Conservation (phyloP, 2,113 vertebrate genomes). For the Chamaea fasciata region DNA sequence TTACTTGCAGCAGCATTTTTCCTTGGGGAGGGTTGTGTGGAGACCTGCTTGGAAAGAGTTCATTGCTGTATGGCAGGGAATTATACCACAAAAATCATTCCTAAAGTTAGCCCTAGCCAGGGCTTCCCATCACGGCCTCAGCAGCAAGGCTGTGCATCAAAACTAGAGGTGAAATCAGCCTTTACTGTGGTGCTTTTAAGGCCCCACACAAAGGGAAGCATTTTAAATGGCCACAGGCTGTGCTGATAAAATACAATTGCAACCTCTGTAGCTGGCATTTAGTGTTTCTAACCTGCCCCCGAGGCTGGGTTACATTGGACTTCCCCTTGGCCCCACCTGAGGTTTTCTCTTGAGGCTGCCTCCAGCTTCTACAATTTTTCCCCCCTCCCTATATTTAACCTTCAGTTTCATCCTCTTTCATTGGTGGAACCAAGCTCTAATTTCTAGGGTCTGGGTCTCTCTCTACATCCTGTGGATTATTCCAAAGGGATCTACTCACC, state of each 20-base stretch:
- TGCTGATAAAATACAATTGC: neutral
- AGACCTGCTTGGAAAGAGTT: neutral
- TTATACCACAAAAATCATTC: neutral
- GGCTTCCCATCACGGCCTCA: neutral
- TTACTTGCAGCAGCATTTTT: neutral
- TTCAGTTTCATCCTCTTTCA: neutral
- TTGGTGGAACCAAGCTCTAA: neutral
- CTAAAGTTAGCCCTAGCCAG: neutral
- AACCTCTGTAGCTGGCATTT: neutral
- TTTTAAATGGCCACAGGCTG: neutral
- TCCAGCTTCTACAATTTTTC: accelerated
- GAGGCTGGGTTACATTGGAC: neutral
- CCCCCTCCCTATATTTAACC: neutral
- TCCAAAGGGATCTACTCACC: neutral
- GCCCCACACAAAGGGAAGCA: neutral
- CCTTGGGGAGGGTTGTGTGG: accelerated
- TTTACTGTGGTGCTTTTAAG: neutral
- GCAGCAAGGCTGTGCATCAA: neutral
- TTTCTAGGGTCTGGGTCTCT: neutral
- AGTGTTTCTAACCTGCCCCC: neutral
- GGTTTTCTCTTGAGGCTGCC: neutral
- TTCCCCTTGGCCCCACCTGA: neutral
- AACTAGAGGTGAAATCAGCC: neutral
- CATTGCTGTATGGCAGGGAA: neutral
- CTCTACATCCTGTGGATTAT: neutral